Evolutionary conservation across 1,140 invertebrate genomes (phyloP).

Genomic region (Platorchestia sp.): DNA sequence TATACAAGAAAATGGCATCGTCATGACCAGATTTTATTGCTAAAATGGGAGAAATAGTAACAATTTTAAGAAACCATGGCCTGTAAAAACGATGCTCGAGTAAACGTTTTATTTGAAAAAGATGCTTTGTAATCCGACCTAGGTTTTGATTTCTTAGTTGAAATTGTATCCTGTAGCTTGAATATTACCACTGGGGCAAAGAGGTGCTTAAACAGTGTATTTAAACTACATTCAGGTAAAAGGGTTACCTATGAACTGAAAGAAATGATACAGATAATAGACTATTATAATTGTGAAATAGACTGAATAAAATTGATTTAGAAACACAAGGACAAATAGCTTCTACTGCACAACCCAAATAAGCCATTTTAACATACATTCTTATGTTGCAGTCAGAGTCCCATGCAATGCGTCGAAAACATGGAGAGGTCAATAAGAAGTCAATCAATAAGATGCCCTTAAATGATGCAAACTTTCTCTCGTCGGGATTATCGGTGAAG

Average conservation of each 20-base stretch:
- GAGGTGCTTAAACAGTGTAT: background rate
- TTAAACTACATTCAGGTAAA: background rate
- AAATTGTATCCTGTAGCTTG: background rate
- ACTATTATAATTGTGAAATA: background rate
- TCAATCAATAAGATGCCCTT: background rate
- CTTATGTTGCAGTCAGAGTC: too few relatives aligned
- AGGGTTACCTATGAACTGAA: background rate
- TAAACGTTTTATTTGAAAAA: background rate
- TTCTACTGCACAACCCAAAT: too few relatives aligned
- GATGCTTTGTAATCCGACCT: background rate
- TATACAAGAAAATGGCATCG: background rate
- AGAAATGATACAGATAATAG: background rate
- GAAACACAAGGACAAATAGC: background rate
- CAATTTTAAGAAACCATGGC: too few relatives aligned
- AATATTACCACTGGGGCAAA: background rate
- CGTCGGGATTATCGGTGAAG: background rate
- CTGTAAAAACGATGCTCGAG: background rate
- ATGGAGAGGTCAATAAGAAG: background rate
- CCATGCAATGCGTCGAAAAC: too few relatives aligned
- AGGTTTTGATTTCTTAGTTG: background rate
- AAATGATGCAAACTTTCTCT: background rate
- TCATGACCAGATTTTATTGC: background rate
- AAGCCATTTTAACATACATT: too few relatives aligned
- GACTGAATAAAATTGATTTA: background rate
- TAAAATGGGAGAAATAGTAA: background rate